These are phyloP conservation scores for Castor canadensis DNA, from an alignment of 2,113 vertebrate genomes.

Conservation along the genomic window DNA sequence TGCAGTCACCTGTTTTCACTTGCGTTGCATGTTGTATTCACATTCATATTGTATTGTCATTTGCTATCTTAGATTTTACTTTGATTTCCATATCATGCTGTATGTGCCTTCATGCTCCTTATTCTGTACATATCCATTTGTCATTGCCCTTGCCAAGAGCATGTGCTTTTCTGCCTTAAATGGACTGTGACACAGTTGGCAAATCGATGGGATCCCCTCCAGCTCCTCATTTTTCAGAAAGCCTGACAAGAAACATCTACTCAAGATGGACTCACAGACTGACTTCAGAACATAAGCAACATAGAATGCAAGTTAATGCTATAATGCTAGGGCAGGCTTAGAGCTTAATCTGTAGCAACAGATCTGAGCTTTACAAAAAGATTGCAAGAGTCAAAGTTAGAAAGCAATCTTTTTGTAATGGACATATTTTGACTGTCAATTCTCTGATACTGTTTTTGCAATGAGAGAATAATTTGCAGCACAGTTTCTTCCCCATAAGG, in stretches of 20 bases:
- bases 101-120: conserved; percentile 15
- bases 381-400: not conserved
- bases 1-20: not conserved
- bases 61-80: too few relatives aligned
- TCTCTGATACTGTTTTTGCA: not conserved
- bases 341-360: not conserved
- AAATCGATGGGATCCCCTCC: conserved; percentile 61
- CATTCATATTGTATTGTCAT: not conserved
- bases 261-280: conserved; percentile 21
- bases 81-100: conserved; percentile 42
- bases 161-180: conserved; percentile 74
- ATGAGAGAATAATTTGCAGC: not conserved
- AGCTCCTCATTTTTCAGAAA: conserved; percentile 71
- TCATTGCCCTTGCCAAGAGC: conserved; percentile 62
- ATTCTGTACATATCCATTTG: conserved; percentile 61
- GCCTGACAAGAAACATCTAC: conserved; percentile 32
- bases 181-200: too few relatives aligned
- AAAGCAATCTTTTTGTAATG: not conserved
- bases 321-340: not conserved
- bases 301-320: not conserved
- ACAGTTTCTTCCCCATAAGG: not conserved
- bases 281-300: conserved; percentile 57
- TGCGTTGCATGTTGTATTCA: not conserved
- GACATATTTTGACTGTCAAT: not conserved
- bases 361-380: not conserved